Conservation (phyloP, 2,797 vertebrate genomes). For the Gila robusta region DNA sequence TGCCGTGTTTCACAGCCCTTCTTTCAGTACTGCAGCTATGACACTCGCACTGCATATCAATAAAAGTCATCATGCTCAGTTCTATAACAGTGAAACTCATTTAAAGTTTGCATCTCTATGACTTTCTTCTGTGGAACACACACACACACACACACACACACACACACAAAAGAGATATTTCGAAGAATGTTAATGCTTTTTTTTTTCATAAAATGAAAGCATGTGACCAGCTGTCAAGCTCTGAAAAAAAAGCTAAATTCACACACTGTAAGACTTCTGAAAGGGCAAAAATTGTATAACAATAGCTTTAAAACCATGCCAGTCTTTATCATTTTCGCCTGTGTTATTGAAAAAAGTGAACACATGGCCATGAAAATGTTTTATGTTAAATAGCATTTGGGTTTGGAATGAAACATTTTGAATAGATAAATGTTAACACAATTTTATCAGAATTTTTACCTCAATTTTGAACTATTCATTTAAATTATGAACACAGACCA, state of each 20-base stretch:
- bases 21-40: background rate
- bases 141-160: no score
- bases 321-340: background rate
- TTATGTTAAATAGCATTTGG: background rate
- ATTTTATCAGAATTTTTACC: background rate
- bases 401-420: background rate
- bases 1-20: conserved; percentile 9
- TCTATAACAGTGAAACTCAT: background rate
- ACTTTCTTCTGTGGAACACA: background rate
- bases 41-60: background rate
- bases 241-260: background rate
- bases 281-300: background rate
- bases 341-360: background rate
- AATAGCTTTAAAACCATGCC: background rate
- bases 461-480: background rate
- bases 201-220: background rate
- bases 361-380: background rate
- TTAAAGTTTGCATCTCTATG: background rate
- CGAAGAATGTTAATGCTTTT: background rate
- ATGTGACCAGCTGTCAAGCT: background rate
- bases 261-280: background rate
- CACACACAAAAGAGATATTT: background rate
- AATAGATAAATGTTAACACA: background rate
- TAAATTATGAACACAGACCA: background rate
- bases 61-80: background rate